Percentiles rank a stretch among this genome's conserved stretches.
Conservation (phyloP, 2,797 vertebrate species). For the Tadarida brasiliensis region DNA sequence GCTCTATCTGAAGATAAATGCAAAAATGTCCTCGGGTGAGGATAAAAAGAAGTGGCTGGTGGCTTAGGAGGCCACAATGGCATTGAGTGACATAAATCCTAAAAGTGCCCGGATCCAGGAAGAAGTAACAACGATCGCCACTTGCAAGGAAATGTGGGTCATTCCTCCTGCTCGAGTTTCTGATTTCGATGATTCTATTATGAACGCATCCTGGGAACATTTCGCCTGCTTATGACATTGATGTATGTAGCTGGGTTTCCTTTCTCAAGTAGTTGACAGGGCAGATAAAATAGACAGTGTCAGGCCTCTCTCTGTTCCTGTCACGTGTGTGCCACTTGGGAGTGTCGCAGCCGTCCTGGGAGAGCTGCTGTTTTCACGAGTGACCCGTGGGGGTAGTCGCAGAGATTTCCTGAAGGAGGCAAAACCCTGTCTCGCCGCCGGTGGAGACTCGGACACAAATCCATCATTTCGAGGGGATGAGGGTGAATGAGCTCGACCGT, state of each 20-base stretch:
- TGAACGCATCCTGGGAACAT: not conserved
- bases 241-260: not conserved
- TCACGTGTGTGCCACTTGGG: slow-evolving; percentile 43
- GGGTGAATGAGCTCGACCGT: too few species aligned
- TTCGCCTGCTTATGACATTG: not conserved
- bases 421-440: not conserved
- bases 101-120: not conserved
- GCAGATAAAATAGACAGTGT: not conserved
- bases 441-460: not conserved
- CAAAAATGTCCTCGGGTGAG: too few species aligned
- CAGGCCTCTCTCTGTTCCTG: slow-evolving; percentile 26
- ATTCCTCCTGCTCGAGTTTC: not conserved
- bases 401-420: not conserved
- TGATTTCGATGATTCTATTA: not conserved
- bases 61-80: not conserved
- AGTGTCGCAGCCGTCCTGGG: not conserved
- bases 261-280: slow-evolving; percentile 17
- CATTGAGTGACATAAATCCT: not conserved
- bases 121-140: not conserved
- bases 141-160: not conserved
- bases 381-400: too few species aligned
- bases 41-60: not conserved
- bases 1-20: too few species aligned
- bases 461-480: not conserved
- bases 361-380: too few species aligned